These are phyloP conservation scores for Onthophagus sagittarius DNA, from an alignment of 2,888 invertebrate species.

Conservation along the genomic window DNA sequence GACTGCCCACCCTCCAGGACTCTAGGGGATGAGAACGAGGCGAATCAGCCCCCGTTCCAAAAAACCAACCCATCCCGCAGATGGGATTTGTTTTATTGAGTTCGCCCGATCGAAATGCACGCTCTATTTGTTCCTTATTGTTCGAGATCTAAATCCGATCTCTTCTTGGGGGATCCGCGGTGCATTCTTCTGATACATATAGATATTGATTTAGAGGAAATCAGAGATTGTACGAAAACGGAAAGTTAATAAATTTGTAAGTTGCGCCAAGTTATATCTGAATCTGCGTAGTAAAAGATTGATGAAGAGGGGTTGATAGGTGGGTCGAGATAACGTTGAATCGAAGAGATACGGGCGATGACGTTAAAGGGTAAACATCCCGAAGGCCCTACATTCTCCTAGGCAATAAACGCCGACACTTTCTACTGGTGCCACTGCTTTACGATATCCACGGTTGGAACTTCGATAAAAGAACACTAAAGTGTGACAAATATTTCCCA, in stretches of 20 bases:
- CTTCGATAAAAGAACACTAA: conserved; percentile 12
- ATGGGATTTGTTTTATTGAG: conserved; percentile 51
- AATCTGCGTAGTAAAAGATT: neutral
- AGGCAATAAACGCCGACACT: conserved; percentile 12
- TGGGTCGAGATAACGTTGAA: neutral
- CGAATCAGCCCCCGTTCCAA: conserved; percentile 14
- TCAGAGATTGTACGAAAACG: neutral
- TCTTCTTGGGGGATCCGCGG: neutral
- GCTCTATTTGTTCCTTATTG: conserved; percentile 50
- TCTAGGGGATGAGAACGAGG: conserved; percentile 14
- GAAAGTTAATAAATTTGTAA: neutral
- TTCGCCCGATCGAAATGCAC: conserved; percentile 33
- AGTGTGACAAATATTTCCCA: conserved; percentile 11
- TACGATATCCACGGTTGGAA: conserved; percentile 6
- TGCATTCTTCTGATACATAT: neutral
- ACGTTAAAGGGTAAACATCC: neutral
- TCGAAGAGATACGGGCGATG: neutral
- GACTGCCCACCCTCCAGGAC: conserved; percentile 14
- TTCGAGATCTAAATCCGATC: conserved; percentile 43
- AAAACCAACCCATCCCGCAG: conserved; percentile 32
- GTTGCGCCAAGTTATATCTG: neutral
- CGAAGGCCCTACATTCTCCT: neutral
- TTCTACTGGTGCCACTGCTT: conserved; percentile 2
- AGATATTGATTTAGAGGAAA: neutral
- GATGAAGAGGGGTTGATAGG: neutral